These are phyloP conservation scores for Sitta europaea DNA, from an alignment of 2,113 vertebrate genomes.

Conservation along the genomic window DNA sequence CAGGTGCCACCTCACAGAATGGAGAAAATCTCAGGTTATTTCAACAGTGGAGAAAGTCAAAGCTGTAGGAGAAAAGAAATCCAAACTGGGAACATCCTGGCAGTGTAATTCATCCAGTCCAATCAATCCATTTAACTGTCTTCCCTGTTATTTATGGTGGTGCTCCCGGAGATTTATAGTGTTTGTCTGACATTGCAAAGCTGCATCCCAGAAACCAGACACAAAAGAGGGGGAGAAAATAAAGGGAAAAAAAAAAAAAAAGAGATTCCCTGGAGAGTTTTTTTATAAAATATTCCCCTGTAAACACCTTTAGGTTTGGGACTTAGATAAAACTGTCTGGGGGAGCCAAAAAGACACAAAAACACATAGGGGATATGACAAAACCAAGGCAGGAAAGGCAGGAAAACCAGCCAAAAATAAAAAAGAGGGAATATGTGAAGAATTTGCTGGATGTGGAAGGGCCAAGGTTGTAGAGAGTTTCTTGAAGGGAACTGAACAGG, in stretches of 20 bases:
- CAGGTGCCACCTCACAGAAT: neutral
- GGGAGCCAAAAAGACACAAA: neutral
- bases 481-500: neutral
- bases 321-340: neutral
- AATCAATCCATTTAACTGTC: neutral
- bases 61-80: neutral
- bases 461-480: neutral
- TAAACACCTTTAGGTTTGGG: neutral
- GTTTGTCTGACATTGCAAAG: neutral
- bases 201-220: neutral
- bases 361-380: neutral
- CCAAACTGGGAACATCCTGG: neutral
- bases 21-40: neutral
- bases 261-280: neutral
- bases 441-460: neutral
- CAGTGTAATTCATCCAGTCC: neutral
- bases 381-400: neutral
- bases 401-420: neutral
- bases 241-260: too few relatives aligned
- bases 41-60: neutral
- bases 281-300: neutral
- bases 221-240: accelerated
- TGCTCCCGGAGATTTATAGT: neutral
- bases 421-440: neutral
- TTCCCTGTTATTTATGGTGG: neutral